Evolutionary conservation across 2,797 vertebrate genomes (phyloP).

Genomic region (Miichthys miiuy): DNA sequence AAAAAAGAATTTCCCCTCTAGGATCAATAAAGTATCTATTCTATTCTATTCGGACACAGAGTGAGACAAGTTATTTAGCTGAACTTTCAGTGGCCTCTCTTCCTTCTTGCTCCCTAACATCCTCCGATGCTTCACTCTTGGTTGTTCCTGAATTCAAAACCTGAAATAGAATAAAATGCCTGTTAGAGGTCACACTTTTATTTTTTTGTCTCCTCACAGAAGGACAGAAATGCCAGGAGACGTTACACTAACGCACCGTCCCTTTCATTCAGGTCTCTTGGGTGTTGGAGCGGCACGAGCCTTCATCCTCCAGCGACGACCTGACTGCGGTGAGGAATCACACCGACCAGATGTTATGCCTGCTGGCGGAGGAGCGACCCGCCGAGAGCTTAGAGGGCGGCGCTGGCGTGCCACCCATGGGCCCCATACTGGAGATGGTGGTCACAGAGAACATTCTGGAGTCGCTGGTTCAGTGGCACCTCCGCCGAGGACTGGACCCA

Average conservation of each 20-base stretch:
- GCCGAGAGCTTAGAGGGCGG: conserved; percentile 71
- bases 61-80: no score
- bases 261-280: conserved; percentile 87
- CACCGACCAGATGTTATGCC: conserved; percentile 95
- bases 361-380: conserved; percentile 93
- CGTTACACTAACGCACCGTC: neutral
- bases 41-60: no score
- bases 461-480: conserved; percentile 91
- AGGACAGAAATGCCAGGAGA: neutral
- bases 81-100: no score
- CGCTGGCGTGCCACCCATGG: conserved; percentile 61
- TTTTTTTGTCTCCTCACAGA: neutral
- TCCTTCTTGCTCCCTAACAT: no score
- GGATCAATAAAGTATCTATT: no score
- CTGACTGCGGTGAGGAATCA: conserved; percentile 94
- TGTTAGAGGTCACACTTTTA: neutral
- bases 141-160: neutral
- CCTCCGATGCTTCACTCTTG: no score
- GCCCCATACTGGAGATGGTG: conserved; percentile 93
- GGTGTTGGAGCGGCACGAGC: conserved; percentile 90
- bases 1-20: no score
- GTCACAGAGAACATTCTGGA: conserved; percentile 91
- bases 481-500: conserved; percentile 86
- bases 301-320: conserved; percentile 88
- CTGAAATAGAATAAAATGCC: neutral